Percentiles rank a stretch among this genome's conserved stretches.
phyloP scores from a whole-genome alignment of 2,113 vertebrate species.

The Takifugu flavidus region DNA sequence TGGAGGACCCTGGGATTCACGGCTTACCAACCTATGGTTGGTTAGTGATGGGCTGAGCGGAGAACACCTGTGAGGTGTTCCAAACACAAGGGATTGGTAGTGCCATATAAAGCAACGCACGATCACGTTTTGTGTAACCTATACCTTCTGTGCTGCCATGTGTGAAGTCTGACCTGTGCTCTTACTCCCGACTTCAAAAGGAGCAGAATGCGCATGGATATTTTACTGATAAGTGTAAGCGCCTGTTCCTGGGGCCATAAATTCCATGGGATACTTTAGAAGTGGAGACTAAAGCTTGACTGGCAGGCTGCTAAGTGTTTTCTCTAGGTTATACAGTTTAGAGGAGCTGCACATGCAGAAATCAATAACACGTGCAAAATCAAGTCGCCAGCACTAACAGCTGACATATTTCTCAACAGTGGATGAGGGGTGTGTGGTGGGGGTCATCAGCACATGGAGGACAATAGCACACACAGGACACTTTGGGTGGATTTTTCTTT shows the following conservation, averaged over 20 bases:
- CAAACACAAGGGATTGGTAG: no score
- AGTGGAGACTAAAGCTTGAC: background rate
- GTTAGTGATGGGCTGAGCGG: no score
- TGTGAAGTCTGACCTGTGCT: background rate
- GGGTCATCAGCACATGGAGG: slow-evolving; percentile 11
- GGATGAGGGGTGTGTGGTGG: background rate
- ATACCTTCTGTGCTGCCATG: no score
- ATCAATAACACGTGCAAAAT: slow-evolving; percentile 31
- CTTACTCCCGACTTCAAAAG: slow-evolving; percentile 2
- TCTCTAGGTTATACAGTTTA: slow-evolving; percentile 10
- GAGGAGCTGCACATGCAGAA: slow-evolving; percentile 24
- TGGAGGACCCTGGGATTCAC: no score
- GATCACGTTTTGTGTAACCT: no score
- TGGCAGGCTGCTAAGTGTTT: background rate
- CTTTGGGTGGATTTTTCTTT: no score
- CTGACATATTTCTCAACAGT: slow-evolving; percentile 29
- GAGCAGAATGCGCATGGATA: background rate
- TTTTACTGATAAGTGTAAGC: background rate
- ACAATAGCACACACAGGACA: background rate
- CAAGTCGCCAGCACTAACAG: slow-evolving; percentile 8
- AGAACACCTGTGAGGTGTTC: no score
- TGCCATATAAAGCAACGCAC: no score
- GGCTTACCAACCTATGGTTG: no score
- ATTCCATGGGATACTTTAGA: slow-evolving; percentile 11
- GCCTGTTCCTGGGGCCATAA: background rate